Conservation (phyloP, 1,140 invertebrate genomes). For the Portunus trituberculatus region DNA sequence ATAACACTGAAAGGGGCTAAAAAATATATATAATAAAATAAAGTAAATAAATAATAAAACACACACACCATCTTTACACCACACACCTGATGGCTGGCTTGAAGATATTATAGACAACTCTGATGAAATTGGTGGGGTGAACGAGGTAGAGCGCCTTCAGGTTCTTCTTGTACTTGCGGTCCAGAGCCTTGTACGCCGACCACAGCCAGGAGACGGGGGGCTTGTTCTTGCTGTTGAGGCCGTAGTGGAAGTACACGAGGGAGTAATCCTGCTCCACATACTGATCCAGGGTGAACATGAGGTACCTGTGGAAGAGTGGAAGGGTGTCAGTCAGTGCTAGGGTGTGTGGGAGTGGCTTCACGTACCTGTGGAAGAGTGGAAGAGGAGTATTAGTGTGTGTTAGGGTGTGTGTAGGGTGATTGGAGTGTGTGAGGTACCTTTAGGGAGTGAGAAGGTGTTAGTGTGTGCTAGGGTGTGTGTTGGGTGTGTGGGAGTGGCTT, state of each 20-base stretch:
- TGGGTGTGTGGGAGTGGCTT: background rate
- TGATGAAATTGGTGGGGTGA: slow-evolving; percentile 98
- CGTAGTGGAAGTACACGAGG: slow-evolving; percentile 99
- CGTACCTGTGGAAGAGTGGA: slow-evolving; percentile 85
- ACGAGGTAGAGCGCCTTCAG: slow-evolving; percentile 98
- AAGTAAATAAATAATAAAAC: too few relatives aligned
- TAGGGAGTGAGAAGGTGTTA: too few relatives aligned
- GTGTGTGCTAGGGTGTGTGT: too few relatives aligned
- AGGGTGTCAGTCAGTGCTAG: background rate
- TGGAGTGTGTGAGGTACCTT: background rate
- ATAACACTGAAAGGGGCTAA: too few relatives aligned
- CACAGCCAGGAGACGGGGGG: slow-evolving; percentile 97
- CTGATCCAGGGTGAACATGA: slow-evolving; percentile 96
- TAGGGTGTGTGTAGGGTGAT: background rate
- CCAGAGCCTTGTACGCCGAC: slow-evolving; percentile 98
- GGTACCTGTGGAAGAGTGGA: slow-evolving; percentile 85
- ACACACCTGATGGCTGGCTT: slow-evolving; percentile 92
- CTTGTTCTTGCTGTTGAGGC: slow-evolving; percentile 97
- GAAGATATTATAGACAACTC: slow-evolving; percentile 97
- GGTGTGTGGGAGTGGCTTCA: background rate
- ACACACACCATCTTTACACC: background rate
- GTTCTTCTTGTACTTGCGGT: slow-evolving; percentile 99
- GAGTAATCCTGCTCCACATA: slow-evolving; percentile 99
- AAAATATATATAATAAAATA: too few relatives aligned
- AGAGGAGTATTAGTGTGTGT: background rate